These are phyloP conservation scores for Proisotoma minuta DNA, from an alignment of 2,888 invertebrate genomes.

Conservation along the genomic window DNA sequence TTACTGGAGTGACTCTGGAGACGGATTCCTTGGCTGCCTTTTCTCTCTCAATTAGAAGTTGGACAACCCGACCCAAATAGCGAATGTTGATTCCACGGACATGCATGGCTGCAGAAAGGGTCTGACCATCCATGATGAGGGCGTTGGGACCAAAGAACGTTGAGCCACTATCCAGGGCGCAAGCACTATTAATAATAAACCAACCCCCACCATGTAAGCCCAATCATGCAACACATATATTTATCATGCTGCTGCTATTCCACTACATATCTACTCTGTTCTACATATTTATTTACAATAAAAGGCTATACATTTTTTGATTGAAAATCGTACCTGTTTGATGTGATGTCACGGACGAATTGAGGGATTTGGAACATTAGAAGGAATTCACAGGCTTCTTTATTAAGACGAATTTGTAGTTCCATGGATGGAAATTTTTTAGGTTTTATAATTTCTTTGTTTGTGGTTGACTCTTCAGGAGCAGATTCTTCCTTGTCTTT, in stretches of 20 bases:
- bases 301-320: too few species aligned
- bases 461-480: not conserved
- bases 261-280: not conserved
- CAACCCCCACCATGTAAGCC: slow-evolving; percentile 35
- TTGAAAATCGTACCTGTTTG: slow-evolving; percentile 44
- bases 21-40: slow-evolving; percentile 29
- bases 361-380: slow-evolving; percentile 89
- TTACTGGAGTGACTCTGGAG: slow-evolving; percentile 18
- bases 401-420: slow-evolving; percentile 60
- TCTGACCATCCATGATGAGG: slow-evolving; percentile 76
- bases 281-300: too few species aligned
- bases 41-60: slow-evolving; percentile 43
- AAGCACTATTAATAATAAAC: slow-evolving; percentile 39
- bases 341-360: slow-evolving; percentile 60
- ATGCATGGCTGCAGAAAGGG: slow-evolving; percentile 87
- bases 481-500: not conserved
- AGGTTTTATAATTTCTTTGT: slow-evolving; percentile 23
- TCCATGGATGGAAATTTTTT: slow-evolving; percentile 45
- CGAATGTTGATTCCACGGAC: slow-evolving; percentile 93
- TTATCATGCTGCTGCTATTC: not conserved
- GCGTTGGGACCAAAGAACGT: slow-evolving; percentile 47
- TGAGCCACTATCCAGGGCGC: slow-evolving; percentile 47
- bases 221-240: slow-evolving; percentile 19
- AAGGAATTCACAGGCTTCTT: slow-evolving; percentile 92
- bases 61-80: slow-evolving; percentile 68